These are phyloP conservation scores for Camponotus vicinus DNA, from an alignment of 1,140 invertebrate genomes.

Conservation along the genomic window DNA sequence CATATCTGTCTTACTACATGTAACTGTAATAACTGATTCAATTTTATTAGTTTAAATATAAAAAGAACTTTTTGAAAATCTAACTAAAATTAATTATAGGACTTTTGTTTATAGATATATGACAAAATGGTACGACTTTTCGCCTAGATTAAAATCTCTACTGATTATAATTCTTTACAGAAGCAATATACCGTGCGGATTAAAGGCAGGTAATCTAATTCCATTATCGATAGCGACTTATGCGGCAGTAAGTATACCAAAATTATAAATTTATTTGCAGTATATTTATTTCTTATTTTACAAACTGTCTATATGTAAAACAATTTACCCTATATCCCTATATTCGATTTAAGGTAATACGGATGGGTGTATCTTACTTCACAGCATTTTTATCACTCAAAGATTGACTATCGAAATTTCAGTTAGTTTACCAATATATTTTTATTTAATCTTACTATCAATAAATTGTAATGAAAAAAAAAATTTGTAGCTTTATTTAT, in stretches of 20 bases:
- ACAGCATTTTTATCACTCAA: constrained; percentile 25
- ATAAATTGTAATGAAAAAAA: neutral
- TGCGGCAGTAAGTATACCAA: neutral
- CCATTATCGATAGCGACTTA: constrained; percentile 33
- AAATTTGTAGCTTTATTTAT: neutral
- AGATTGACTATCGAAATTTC: neutral
- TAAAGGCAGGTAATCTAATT: constrained; percentile 35
- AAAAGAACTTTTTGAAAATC: neutral
- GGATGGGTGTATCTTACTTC: constrained; percentile 6
- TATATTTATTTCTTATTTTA: neutral
- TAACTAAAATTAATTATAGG: neutral
- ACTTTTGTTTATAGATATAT: constrained; percentile 16
- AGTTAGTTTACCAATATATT: neutral
- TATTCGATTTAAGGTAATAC: constrained; percentile 12
- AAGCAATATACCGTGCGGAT: constrained; percentile 10
- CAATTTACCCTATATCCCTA: neutral
- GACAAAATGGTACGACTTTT: constrained; percentile 26
- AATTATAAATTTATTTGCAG: neutral
- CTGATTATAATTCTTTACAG: constrained; percentile 25
- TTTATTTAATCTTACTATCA: neutral
- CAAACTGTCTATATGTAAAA: neutral
- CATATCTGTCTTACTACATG: neutral
- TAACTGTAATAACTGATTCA: too few species aligned
- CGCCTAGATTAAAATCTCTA: constrained; percentile 40
- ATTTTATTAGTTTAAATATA: too few species aligned